Evolutionary conservation across 1,140 invertebrate genomes (phyloP), one percentile per base, ranked within the genome.

Genomic region (Drosophila pruinosa): DNA sequence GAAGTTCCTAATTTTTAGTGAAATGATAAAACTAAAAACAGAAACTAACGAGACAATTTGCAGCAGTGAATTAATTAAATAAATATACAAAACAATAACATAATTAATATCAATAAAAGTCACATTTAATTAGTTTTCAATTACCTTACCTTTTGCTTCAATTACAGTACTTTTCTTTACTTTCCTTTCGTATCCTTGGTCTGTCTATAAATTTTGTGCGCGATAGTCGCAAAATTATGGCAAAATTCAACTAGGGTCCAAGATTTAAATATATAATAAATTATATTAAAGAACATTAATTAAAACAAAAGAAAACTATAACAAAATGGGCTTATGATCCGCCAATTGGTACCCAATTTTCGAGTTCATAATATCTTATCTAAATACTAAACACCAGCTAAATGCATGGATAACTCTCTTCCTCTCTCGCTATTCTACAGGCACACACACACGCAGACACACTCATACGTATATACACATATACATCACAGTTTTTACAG

Each of bases 1-100:
- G 82, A 88, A 88, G 82, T 88, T 88, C 82, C 82, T 88, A 88
- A 78, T 82, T 88, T 86, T 88, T 88, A 88, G 82, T 88, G 74
- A 88, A 86, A 77, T 68, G 47, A 78, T 70, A 62, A 53, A 64
- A 34, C 53, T 56, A 71, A 76, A 61, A 28, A 64, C 24, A 58
- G 45, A 52, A 68, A 62, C 52, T 31, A 75, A 68, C 24, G 58
- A 65, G 34, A 65, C 63, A 72, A 53, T 72, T 81, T 81, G 81
- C 82, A 88, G 53, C 78, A 86, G 81, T 81, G 73, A 86, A 86
- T 86, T 86, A 67, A 86, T n/a, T n/a, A 41, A 39, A 39, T 31
- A 64, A 54, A 53, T 47, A 38, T 65, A 45, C 28, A 74, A 50
- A 73, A 48, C 39, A 53, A 38, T 34, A 53, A 67, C 43, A 79